These are phyloP conservation scores for Gymnobelideus leadbeateri DNA, from an alignment of 2,113 vertebrate genomes.

Conservation along the genomic window DNA sequence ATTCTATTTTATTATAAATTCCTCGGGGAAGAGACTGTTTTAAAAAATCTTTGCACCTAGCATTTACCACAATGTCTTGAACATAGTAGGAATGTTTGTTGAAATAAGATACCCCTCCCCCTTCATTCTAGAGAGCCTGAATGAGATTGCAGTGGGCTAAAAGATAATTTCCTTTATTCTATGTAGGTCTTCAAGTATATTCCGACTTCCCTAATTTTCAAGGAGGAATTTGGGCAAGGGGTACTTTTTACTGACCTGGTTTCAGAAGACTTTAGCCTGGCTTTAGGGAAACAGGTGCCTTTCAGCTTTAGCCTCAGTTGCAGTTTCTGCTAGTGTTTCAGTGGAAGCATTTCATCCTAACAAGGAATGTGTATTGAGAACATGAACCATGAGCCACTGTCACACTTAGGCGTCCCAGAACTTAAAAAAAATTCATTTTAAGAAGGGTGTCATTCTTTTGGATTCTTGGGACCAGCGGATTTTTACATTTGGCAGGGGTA, in stretches of 20 bases:
- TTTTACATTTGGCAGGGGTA: no score
- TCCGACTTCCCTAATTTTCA: conserved; percentile 30
- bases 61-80: neutral
- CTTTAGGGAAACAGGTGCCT: neutral
- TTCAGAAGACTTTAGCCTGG: neutral
- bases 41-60: neutral
- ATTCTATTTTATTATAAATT: neutral
- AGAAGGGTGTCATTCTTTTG: neutral
- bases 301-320: neutral
- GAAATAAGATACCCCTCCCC: neutral
- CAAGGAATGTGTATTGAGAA: neutral
- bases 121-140: neutral
- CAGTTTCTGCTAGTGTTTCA: neutral
- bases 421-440: neutral
- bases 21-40: neutral
- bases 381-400: neutral
- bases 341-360: neutral
- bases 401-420: neutral
- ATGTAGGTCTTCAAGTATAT: neutral
- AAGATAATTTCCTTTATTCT: conserved; percentile 37
- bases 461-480: neutral
- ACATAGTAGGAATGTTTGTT: neutral
- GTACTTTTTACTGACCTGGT: neutral
- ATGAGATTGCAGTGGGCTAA: neutral
- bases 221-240: conserved; percentile 15